Conservation (phyloP, 1,140 invertebrate species). For the Caenorhabditis tropicalis region DNA sequence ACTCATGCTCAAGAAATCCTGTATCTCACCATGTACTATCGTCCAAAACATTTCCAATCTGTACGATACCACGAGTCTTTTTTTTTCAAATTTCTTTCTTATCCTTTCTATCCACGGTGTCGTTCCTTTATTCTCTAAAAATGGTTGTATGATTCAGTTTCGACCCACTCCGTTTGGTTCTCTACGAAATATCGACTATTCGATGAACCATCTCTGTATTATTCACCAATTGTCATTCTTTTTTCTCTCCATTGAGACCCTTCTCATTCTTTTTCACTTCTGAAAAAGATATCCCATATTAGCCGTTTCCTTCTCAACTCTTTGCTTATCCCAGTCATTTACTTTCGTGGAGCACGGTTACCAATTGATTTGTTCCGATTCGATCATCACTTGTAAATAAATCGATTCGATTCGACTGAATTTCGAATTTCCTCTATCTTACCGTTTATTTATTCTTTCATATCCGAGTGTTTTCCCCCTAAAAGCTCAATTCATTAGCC, state of each 20-base stretch:
- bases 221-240: neutral
- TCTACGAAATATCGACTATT: too few relatives aligned
- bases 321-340: neutral
- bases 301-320: neutral
- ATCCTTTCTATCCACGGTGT: neutral
- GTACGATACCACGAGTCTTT: neutral
- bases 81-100: neutral
- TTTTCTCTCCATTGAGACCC: neutral
- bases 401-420: neutral
- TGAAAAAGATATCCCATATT: neutral
- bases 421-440: neutral
- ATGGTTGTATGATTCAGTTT: slow-evolving; percentile 5
- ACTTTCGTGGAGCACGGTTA: neutral
- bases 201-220: neutral
- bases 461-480: slow-evolving; percentile 8
- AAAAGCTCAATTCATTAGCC: neutral
- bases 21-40: slow-evolving; percentile 35
- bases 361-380: neutral
- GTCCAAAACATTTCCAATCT: neutral
- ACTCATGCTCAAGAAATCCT: neutral
- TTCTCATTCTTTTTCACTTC: neutral
- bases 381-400: slow-evolving; percentile 25
- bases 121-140: neutral
- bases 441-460: neutral
- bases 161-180: neutral